Base-by-base conservation (phyloP, 2,888 invertebrate genomes). In the Clanis bilineata region DNA sequence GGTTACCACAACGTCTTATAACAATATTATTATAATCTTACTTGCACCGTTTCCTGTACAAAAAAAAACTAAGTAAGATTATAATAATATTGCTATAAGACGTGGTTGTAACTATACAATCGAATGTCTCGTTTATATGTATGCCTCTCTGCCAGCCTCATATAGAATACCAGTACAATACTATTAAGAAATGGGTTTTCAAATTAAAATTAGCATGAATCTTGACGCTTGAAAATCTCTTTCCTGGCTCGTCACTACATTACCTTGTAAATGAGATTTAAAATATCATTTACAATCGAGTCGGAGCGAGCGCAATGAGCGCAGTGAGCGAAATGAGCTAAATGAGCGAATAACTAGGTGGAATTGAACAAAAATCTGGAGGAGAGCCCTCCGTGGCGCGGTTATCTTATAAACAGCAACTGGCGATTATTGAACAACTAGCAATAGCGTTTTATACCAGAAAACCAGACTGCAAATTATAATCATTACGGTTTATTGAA, bases 321-420 rank as follows among this genome's bases (percentile, higher is more conserved):
- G 58, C 41, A 51, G 36, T 58, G 51, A 28, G 44, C 57, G 57
- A 38, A 57, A 12, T 57, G 45, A 51, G 58, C 28, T 25, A 58
- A 28, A 47, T 38, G 39, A 39, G 51, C 51, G 38, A 43, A 28
- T 32, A 51, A 51, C 51, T 51, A 18, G 51, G 10, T 51, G 51
- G 28, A 57, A 57, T 57, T 28, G 39, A 28, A 57, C 43, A 43
- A 57, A 56, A 57, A 57, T 43, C 25, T 28, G 22, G 6, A 25
- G 9, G 41, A 56, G 18, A 12, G 9, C 43, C 28, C 18, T 43
- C 12, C 18, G 32, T 18, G 10, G 32, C 2, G 9, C 18, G 15
- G 51, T 51, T 32, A 57, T 32, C 28, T 28, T 0, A 12, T 28
- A 32, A 41, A 10, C 6, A 18, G 18, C 56, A 25, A 43, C 18